Evolutionary conservation across 2,113 vertebrate genomes (phyloP).

Genomic region (Anguilla rostrata): DNA sequence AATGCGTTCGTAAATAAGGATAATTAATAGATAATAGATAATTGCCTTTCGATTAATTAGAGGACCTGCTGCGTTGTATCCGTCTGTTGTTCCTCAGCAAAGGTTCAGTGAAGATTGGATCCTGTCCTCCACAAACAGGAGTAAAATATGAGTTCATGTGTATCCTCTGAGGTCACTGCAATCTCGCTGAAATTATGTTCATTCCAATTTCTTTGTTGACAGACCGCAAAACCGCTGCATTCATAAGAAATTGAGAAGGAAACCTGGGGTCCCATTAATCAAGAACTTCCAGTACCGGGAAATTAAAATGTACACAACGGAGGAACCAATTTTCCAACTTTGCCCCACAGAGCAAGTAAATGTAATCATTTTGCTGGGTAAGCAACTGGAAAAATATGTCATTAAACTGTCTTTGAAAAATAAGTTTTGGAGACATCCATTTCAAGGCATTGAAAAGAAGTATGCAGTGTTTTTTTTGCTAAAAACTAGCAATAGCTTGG

Average conservation of each 20-base stretch:
- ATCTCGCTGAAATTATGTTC: not conserved
- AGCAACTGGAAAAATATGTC: not conserved
- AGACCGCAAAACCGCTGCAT: not conserved
- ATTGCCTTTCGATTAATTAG: no score
- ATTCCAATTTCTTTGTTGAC: not conserved
- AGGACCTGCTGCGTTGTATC: not conserved
- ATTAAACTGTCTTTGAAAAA: conserved; percentile 17
- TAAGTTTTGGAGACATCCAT: not conserved
- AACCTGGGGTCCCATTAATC: not conserved
- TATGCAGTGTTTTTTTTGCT: not conserved
- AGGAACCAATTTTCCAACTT: conserved; percentile 5
- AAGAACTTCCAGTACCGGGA: conserved; percentile 7
- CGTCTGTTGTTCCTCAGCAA: not conserved
- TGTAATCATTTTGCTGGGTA: not conserved
- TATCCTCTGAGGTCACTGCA: not conserved
- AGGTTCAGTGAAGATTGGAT: not conserved
- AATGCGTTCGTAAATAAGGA: not conserved
- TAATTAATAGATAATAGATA: not conserved
- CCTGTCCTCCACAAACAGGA: not conserved
- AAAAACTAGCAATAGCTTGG: not conserved
- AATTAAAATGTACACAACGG: conserved; percentile 16
- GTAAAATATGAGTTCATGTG: not conserved
- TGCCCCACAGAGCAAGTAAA: conserved; percentile 10
- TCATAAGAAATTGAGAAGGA: not conserved
- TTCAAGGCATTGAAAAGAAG: not conserved